Percentiles rank a stretch among this genome's conserved stretches.
Conservation (phyloP, 2,888 invertebrate species). For the Cephonodes hylas region DNA sequence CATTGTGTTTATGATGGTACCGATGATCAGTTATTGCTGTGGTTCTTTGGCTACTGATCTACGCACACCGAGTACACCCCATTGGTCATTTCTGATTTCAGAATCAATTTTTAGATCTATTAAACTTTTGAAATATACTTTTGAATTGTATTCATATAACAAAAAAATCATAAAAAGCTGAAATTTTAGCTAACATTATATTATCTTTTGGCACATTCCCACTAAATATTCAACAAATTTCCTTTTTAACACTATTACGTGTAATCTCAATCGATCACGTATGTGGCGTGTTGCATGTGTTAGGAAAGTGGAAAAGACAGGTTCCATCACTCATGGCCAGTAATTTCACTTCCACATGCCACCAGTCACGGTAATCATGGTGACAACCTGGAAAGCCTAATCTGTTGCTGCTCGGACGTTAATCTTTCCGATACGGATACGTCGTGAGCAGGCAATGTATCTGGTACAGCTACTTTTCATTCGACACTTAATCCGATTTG, state of each 20-base stretch:
- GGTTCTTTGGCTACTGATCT: too few relatives aligned
- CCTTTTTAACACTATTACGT: not conserved
- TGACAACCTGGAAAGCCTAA: constrained; percentile 3
- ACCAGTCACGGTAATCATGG: constrained; percentile 8
- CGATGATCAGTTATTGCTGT: too few relatives aligned
- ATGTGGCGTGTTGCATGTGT: constrained; percentile 17
- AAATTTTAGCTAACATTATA: too few relatives aligned
- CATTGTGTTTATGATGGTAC: too few relatives aligned
- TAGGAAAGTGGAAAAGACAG: constrained; percentile 23
- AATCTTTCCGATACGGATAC: not conserved
- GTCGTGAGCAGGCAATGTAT: not conserved
- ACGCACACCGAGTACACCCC: too few relatives aligned
- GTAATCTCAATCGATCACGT: constrained; percentile 13
- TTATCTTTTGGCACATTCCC: not conserved
- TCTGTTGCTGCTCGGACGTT: not conserved
- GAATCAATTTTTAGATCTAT: too few relatives aligned
- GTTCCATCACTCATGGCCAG: constrained; percentile 17
- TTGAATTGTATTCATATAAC: too few relatives aligned
- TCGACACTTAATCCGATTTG: not conserved
- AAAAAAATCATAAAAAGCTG: too few relatives aligned
- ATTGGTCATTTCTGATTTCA: too few relatives aligned
- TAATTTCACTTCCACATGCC: constrained; percentile 26
- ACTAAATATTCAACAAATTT: not conserved
- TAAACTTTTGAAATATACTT: too few relatives aligned
- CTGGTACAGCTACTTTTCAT: not conserved